Conservation (phyloP, 2,888 invertebrate species). For the Agrilus biguttatus region DNA sequence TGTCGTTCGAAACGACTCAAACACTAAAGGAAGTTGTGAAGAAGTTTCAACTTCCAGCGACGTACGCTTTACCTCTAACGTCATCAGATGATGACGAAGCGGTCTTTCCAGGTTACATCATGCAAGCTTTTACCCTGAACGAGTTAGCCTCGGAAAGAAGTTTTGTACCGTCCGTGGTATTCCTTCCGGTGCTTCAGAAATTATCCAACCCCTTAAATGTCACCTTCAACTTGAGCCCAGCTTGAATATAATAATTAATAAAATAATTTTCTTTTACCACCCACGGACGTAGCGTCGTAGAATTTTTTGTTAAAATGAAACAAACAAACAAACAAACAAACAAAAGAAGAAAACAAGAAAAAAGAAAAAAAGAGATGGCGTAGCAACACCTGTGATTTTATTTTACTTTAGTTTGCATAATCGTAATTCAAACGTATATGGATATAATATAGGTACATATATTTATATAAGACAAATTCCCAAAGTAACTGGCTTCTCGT, state of each 20-base stretch:
- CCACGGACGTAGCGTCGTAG: conserved; percentile 25
- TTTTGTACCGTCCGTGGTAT: conserved; percentile 84
- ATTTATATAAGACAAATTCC: conserved; percentile 28
- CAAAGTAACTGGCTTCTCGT: conserved; percentile 15
- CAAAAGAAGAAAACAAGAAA: too few species aligned
- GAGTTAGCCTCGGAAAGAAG: conserved; percentile 39
- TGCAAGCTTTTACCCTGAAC: conserved; percentile 85
- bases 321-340: background rate
- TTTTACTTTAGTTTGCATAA: conserved; percentile 31
- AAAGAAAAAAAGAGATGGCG: conserved; percentile 23
- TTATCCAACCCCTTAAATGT: conserved; percentile 76
- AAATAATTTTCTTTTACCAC: conserved; percentile 20
- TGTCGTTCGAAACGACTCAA: conserved; percentile 33
- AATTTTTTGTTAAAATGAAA: conserved; percentile 29
- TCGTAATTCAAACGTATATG: conserved; percentile 14
- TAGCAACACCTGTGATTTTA: conserved; percentile 38
- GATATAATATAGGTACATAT: conserved; percentile 18
- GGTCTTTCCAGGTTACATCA: conserved; percentile 42
- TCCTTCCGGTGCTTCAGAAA: conserved; percentile 82
- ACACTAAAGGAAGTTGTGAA: conserved; percentile 39
- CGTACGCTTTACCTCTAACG: conserved; percentile 48
- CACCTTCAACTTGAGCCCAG: conserved; percentile 87
- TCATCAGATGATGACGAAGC: conserved; percentile 8
- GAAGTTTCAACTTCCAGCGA: conserved; percentile 42
- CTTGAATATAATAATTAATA: conserved; percentile 37